phyloP scores from a whole-genome alignment of 2,888 invertebrate genomes.

The Zootermopsis nevadensis region DNA sequence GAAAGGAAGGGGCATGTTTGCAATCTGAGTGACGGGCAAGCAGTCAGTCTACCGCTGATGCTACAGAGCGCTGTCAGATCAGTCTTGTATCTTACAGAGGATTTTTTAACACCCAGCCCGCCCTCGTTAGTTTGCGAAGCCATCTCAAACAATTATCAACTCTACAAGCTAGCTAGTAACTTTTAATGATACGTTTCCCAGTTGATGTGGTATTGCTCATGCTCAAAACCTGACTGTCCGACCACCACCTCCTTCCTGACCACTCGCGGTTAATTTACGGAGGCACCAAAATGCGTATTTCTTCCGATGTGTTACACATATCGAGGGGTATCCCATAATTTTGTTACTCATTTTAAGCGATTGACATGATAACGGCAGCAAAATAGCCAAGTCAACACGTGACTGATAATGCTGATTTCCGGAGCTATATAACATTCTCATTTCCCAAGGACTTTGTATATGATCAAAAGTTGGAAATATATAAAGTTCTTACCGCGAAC shows the following conservation, averaged over 20 bases:
- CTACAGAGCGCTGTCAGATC: conserved; percentile 9
- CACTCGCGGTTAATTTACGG: not conserved
- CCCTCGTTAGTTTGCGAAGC: conserved; percentile 15
- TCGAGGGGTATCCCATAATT: too few relatives aligned
- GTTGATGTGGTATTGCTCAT: not conserved
- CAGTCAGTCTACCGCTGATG: not conserved
- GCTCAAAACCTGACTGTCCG: not conserved
- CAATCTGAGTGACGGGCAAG: conserved; percentile 19
- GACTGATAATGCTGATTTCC: too few relatives aligned
- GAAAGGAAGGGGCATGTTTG: not conserved
- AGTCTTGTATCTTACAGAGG: not conserved
- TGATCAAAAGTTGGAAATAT: too few relatives aligned
- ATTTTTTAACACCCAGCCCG: conserved; percentile 11
- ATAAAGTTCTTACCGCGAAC: too few relatives aligned
- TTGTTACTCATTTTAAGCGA: too few relatives aligned
- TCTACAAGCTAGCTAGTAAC: not conserved
- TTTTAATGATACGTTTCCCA: conserved; percentile 38
- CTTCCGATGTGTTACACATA: too few relatives aligned
- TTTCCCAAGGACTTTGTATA: too few relatives aligned
- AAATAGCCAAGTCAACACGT: too few relatives aligned
- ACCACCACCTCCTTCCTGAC: not conserved
- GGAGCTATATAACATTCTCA: too few relatives aligned
- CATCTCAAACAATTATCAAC: conserved; percentile 43
- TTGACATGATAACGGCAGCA: too few relatives aligned
- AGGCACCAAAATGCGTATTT: too few relatives aligned